phyloP scores from a whole-genome alignment of 2,888 invertebrate species.

The Noctua comes region DNA sequence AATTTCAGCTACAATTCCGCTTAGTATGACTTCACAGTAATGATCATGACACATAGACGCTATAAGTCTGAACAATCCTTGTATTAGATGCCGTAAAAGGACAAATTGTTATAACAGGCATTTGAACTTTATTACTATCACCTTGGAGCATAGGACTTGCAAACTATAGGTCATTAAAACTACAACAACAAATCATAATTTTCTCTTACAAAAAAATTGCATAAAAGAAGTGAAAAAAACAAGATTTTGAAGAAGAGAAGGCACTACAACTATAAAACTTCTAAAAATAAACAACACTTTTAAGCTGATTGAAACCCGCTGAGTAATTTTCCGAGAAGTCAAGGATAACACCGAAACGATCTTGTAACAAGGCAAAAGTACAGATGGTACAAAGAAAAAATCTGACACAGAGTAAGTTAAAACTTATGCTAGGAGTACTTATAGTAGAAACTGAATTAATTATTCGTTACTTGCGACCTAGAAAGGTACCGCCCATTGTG shows the following conservation, averaged over 20 bases:
- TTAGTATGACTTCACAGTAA: conserved; percentile 38
- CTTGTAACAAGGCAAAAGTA: conserved; percentile 22
- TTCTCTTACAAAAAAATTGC: background rate
- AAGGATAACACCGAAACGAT: conserved; percentile 36
- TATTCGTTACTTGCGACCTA: conserved; percentile 71
- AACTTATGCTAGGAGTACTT: conserved; percentile 51
- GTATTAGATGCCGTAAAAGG: conserved; percentile 28
- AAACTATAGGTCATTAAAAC: background rate
- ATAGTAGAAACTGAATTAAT: conserved; percentile 66
- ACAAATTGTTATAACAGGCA: conserved; percentile 14
- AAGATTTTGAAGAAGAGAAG: conserved; percentile 11
- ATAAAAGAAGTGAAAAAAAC: background rate
- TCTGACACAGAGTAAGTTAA: conserved; percentile 41
- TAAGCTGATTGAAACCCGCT: conserved; percentile 19
- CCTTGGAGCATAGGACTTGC: background rate
- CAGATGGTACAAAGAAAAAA: conserved; percentile 32
- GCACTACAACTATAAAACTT: conserved; percentile 19
- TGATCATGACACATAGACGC: conserved; percentile 39
- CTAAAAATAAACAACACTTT: conserved; percentile 18
- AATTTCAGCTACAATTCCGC: conserved; percentile 44
- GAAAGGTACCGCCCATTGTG: conserved; percentile 65
- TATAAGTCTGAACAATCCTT: conserved; percentile 37
- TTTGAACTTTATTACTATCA: conserved; percentile 15
- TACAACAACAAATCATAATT: background rate
- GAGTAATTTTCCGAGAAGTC: conserved; percentile 29